Base-by-base conservation (phyloP, 1,140 invertebrate genomes). In the Lanistes nyassanus region DNA sequence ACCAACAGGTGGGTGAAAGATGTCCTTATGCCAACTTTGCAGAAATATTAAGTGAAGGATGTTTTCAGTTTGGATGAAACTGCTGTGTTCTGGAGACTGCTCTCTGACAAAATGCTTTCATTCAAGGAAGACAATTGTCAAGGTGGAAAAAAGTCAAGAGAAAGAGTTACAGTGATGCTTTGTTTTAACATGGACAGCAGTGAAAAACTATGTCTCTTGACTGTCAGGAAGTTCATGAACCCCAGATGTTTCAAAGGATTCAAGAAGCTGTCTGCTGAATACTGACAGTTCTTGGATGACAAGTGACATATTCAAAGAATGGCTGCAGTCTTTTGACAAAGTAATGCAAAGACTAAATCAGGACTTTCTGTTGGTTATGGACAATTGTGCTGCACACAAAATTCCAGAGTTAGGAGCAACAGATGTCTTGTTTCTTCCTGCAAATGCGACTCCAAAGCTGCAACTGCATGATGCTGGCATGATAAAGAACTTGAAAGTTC, bases 171-270 rank as follows among this genome's bases (percentile, higher is more conserved):
- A 47, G 79, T 90, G 67, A 77, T 91, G 64, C 75, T 91, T 29
- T 84, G 79, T 65, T 75, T 83, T 62, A 91, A 91, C 79, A 87
- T 87, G 82, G 79, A 78, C 29, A 89, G 90, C 11, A 86, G 84
- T 39, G 86, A 91, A 36, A 70, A 70, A 36, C 16, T 53, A 34
- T 74, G 91, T 91, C 84, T 74, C 89, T 16, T 86, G 85, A 79
- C 91, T 9, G 90, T 91, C 72, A 90, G 90, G 76, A 91, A 91
- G 82, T 87, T 80, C 21, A 75, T 79, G 80, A 90, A 89, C 42
- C 90, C 89, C 60, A 80, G 85, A 31, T 91, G 89, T 82, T 91
- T 90, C n/a, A n/a, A n/a, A n/a, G n/a, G n/a, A n/a, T n/a, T n/a
- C n/a, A n/a, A n/a, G n/a, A n/a, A n/a, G n/a, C n/a, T n/a, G n/a